Base-by-base conservation (phyloP, 2,888 invertebrate species). In the Rhyacophila evoluta region DNA sequence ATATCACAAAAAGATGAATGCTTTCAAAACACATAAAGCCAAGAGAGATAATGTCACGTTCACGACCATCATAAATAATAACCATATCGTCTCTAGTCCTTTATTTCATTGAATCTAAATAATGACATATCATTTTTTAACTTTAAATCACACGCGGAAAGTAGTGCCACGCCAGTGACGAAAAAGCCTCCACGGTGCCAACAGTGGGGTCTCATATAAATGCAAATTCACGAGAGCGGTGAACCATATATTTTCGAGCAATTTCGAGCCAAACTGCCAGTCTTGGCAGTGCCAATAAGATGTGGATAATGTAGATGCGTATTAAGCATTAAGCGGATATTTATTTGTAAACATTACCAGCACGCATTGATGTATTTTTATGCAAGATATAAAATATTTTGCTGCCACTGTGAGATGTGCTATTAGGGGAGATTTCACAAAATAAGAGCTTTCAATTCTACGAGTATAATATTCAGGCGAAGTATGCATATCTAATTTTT, bases 141-240 rank as follows among this genome's bases (percentile, higher is more conserved):
- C 74, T 78, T 78, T 72, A 78, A 76, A 78, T 78, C 78, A 76
- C 76, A 75, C 27, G 15, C 25, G 73, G 1, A 68, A 72, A 39
- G 27, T 25, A 68, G 37, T 69, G 29, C 29, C 19, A 15, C 37
- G 74, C 68, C 28, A 72, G 75, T 38, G 75, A 74, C 37, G 76
- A 37, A 67, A 71, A 75, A 70, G 68, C 78, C 75, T 75, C 33
- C 36, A 33, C 12, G 39, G 29, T 41, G 76, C 78, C 78, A 72
- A 79, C 72, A 79, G 74, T 36, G 55, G 39, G 55, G 74, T 79
- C 81, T 82, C 81, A 82, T 80, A 82, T 82, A 82, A 82, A 82
- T 82, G 81, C 80, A 82, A 82, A 81, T 80, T 81, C 80, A 71
- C 19, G 77, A 75, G 78, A 67, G 79, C 81, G 72, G 73, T 74